These are phyloP conservation scores for Julus scandinavius DNA, from an alignment of 2,888 invertebrate species.

Conservation along the genomic window DNA sequence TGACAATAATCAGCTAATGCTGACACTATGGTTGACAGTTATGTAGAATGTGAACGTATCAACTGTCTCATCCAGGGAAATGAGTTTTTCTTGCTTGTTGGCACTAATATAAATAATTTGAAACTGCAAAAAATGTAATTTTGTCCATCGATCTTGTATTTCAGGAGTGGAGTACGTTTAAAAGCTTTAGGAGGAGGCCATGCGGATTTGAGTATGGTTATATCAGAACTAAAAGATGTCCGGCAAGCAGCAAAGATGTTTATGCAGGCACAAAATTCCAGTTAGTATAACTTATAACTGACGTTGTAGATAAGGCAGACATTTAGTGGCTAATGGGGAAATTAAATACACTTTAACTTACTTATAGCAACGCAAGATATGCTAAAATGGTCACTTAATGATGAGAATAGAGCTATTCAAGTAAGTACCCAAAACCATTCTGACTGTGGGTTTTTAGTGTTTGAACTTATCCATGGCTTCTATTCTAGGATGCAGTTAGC, in stretches of 20 bases:
- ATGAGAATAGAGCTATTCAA: conserved; percentile 68
- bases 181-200: conserved; percentile 67
- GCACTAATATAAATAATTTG: too few species aligned
- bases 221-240: conserved; percentile 68
- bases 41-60: too few species aligned
- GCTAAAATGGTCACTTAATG: conserved; percentile 68
- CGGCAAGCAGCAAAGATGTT: conserved; percentile 67
- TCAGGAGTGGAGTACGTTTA: conserved; percentile 68
- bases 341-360: not conserved
- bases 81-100: too few species aligned
- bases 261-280: conserved; percentile 67
- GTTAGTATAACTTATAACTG: conserved; percentile 62
- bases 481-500: conserved; percentile 65
- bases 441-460: not conserved
- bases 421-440: conserved; percentile 58
- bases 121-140: too few species aligned
- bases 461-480: not conserved
- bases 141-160: not conserved
- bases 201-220: conserved; percentile 67
- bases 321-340: not conserved
- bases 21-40: too few species aligned
- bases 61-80: too few species aligned
- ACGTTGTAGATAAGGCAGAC: not conserved
- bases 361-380: conserved; percentile 67
- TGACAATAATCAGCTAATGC: too few species aligned